Evolutionary conservation across 2,888 invertebrate species (phyloP).

Genomic region (Bedellia somnulentella): DNA sequence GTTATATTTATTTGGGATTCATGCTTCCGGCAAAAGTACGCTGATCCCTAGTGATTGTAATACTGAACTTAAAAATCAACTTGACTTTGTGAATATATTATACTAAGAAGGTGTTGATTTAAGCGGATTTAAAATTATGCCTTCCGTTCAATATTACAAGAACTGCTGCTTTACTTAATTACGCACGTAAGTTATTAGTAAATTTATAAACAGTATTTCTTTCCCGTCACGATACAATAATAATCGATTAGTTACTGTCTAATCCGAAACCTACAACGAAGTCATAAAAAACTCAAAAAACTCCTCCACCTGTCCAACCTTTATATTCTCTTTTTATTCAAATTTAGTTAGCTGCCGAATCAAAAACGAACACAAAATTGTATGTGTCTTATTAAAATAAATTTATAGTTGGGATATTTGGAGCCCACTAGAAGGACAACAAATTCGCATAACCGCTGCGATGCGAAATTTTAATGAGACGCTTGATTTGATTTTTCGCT

Average conservation of each 20-base stretch:
- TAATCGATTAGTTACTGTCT: constrained; percentile 49
- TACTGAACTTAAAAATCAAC: no score
- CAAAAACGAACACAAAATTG: constrained; percentile 48
- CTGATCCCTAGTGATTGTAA: no score
- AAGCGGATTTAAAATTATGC: no score
- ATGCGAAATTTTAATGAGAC: constrained; percentile 29
- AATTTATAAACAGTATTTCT: constrained; percentile 14
- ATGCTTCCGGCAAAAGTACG: no score
- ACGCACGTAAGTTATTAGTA: no score
- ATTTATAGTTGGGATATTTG: constrained; percentile 56
- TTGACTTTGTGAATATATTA: no score
- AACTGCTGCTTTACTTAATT: no score
- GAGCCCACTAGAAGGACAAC: constrained; percentile 50
- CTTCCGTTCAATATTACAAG: no score
- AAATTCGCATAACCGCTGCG: no score
- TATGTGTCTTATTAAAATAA: constrained; percentile 61
- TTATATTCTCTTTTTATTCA: constrained; percentile 60
- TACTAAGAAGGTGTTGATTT: no score
- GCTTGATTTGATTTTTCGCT: constrained; percentile 5
- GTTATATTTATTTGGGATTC: no score
- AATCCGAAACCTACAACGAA: constrained; percentile 58
- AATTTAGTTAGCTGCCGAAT: constrained; percentile 48
- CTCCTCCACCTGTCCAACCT: constrained; percentile 56
- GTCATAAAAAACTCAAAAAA: constrained; percentile 39
- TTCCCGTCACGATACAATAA: constrained; percentile 37